Evolutionary conservation across 2,888 invertebrate genomes (phyloP).

Genomic region (Gisinianus flammeolus): DNA sequence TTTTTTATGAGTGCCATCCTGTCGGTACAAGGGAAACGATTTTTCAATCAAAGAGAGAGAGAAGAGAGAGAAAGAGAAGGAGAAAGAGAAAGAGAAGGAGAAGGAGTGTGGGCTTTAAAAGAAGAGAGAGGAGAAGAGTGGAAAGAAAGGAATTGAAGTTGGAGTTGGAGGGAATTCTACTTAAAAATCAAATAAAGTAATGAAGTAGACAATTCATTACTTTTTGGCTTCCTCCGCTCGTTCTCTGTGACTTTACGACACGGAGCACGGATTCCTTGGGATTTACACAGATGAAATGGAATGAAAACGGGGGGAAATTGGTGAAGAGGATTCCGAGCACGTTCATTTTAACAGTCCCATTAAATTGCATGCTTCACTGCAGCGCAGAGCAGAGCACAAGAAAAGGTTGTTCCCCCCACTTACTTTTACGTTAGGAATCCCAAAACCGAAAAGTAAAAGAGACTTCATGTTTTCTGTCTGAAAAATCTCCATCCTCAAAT

Average conservation of each 20-base stretch:
- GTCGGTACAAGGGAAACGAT: too few relatives aligned
- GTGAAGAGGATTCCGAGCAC: conserved; percentile 19
- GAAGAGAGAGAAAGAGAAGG: neutral
- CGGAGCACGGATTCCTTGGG: neutral
- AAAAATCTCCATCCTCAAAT: neutral
- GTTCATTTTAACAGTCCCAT: conserved; percentile 27
- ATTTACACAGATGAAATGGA: conserved; percentile 1
- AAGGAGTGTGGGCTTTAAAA: too few relatives aligned
- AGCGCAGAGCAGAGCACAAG: conserved; percentile 1
- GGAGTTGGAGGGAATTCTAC: neutral
- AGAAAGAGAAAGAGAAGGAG: neutral
- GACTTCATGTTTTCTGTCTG: neutral
- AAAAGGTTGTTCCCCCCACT: too few relatives aligned
- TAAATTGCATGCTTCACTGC: conserved; percentile 26
- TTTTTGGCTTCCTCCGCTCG: neutral
- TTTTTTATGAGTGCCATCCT: too few relatives aligned
- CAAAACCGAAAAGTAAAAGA: neutral
- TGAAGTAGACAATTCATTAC: conserved; percentile 29
- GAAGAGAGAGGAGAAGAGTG: too few relatives aligned
- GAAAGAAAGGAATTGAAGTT: too few relatives aligned
- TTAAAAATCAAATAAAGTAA: conserved; percentile 28
- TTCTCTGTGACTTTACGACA: neutral
- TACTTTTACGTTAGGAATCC: too few relatives aligned
- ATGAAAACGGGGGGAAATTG: neutral
- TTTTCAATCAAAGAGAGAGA: neutral